Conservation (phyloP, 2,888 invertebrate species). For the Eupithecia inturbata region DNA sequence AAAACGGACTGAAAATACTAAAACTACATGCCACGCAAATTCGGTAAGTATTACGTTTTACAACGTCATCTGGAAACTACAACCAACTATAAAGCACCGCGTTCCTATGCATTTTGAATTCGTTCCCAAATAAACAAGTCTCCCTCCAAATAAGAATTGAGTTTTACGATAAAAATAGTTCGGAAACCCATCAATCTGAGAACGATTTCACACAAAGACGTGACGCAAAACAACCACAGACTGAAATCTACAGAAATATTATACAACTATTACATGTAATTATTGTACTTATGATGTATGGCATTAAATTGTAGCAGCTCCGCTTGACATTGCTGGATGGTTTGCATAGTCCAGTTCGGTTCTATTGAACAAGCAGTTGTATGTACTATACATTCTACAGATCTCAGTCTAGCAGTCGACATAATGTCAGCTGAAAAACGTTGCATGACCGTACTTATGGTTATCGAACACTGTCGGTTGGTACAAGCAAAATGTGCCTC, state of each 20-base stretch:
- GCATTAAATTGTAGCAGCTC: constrained; percentile 16
- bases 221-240: constrained; percentile 15
- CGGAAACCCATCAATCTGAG: constrained; percentile 38
- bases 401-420: constrained; percentile 28
- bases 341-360: constrained; percentile 17
- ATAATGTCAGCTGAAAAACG: constrained; percentile 15
- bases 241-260: constrained; percentile 30
- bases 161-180: constrained; percentile 65
- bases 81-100: neutral
- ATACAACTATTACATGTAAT: constrained; percentile 18
- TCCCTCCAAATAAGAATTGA: constrained; percentile 63
- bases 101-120: constrained; percentile 10
- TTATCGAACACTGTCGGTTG: constrained; percentile 27
- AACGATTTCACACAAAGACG: constrained; percentile 43
- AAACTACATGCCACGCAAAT: constrained; percentile 8
- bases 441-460: constrained; percentile 22
- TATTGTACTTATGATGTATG: constrained; percentile 34
- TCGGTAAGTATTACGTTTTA: constrained; percentile 1
- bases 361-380: constrained; percentile 21
- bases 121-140: constrained; percentile 43
- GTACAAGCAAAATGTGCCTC: constrained; percentile 20
- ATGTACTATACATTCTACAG: constrained; percentile 24
- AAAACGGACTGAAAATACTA: constrained; percentile 22
- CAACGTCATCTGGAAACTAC: neutral
- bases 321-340: constrained; percentile 6